Evolutionary conservation across 2,888 invertebrate species (phyloP), one percentile per base, ranked within the genome.

Genomic region (Meganola albula): DNA sequence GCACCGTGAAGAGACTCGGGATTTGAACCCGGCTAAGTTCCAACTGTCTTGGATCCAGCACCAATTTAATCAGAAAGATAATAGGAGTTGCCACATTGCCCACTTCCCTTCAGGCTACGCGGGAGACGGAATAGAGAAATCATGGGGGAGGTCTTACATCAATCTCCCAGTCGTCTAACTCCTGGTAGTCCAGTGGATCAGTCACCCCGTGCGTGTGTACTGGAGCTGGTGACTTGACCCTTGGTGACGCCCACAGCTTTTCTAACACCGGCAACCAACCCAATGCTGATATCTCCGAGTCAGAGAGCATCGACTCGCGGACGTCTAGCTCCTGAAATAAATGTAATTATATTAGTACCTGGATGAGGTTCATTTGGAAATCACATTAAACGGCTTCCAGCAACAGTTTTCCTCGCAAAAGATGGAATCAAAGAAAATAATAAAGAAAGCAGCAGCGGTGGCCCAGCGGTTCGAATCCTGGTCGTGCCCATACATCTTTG

Each of bases 251-350:
- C 43, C 59, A 58, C 18, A 84, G 46, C 51, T 73, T 64, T 26
- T 63, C 59, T 1, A 87, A 62, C 0, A 31, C 24, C 0, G 70
- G 68, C 12, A 86, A 52, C 78, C 83, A 83, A 10, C 83, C 80
- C 13, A 85, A 54, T 0, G 83, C 75, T 0, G 84, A 74, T 14
- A 85, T 73, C 31, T 87, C 87, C 0, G 83, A 79, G 50, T 87
- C 86, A 0, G 77, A 74, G 0, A 87, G 66, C 0, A 82, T 78
- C 0, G 77, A 77, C 0, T 76, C 78, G 5, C 84, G 72, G 0
- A 79, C 48, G 37, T 87, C 86, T 2, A 87, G 27, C 0, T 69
- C 40, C 85, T 87, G 49, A 5, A 5, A 7, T 2, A 10, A 10
- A 23, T 9, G 10, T 10, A 10, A 10, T 10, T 7, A 16, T 5